Evolutionary conservation across 2,113 vertebrate species (phyloP).

Genomic region (Helogale parvula): DNA sequence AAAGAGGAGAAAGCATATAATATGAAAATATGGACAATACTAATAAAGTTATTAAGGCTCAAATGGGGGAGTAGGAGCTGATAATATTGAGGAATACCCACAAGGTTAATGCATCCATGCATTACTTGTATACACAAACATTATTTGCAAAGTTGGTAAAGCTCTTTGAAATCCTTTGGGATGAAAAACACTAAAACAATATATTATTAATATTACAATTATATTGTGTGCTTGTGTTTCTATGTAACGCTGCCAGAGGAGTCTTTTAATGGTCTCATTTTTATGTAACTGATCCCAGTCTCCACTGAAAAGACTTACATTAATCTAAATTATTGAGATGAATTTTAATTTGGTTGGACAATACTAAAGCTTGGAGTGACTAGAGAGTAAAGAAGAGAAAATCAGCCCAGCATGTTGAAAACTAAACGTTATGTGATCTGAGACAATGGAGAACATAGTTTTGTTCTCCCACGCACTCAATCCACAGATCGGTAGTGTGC

Average conservation of each 20-base stretch:
- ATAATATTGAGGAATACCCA: background rate
- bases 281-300: conserved; percentile 53
- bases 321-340: conserved; percentile 73
- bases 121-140: conserved; percentile 7
- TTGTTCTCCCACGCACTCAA: background rate
- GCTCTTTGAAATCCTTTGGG: conserved; percentile 65
- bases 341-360: conserved; percentile 71
- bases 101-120: conserved; percentile 28
- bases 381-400: background rate
- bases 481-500: background rate
- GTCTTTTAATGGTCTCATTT: conserved; percentile 66
- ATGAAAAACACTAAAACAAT: conserved; percentile 58
- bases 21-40: background rate
- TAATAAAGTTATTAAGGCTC: background rate
- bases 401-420: background rate
- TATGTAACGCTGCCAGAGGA: conserved; percentile 42
- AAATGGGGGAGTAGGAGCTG: background rate
- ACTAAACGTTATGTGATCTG: background rate
- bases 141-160: conserved; percentile 65
- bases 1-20: background rate
- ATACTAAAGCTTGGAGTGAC: conserved; percentile 41
- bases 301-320: conserved; percentile 36
- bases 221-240: conserved; percentile 8
- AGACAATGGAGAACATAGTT: background rate
- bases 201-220: conserved; percentile 74